Percentiles rank a stretch among this genome's conserved stretches.
These are phyloP conservation scores for Macrocentrus cingulum DNA, from an alignment of 1,140 invertebrate genomes.

Conservation along the genomic window DNA sequence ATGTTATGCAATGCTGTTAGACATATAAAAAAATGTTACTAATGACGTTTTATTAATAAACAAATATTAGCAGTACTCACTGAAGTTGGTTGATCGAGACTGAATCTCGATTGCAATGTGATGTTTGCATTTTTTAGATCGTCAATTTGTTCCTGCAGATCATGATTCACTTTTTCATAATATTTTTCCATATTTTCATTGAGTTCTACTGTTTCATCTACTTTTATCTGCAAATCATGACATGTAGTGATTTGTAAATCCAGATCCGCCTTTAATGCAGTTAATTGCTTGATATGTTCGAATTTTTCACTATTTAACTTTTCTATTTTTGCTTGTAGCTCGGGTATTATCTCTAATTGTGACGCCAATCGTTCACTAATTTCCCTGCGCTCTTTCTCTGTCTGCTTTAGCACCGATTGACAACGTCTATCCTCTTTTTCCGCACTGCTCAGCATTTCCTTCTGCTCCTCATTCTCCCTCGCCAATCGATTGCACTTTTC, in stretches of 20 bases:
- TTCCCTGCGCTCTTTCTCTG: conserved; percentile 25
- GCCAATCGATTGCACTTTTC: conserved; percentile 27
- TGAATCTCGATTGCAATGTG: conserved; percentile 22
- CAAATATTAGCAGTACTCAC: neutral
- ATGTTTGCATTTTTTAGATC: conserved; percentile 26
- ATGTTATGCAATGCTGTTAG: conserved; percentile 26
- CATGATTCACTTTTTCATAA: conserved; percentile 19
- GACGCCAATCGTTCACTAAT: conserved; percentile 27
- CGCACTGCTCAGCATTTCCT: conserved; percentile 21
- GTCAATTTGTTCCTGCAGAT: conserved; percentile 26
- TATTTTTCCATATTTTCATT: conserved; percentile 18
- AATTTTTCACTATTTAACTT: conserved; percentile 13
- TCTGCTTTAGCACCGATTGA: conserved; percentile 26
- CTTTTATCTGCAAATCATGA: conserved; percentile 7
- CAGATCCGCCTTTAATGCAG: neutral
- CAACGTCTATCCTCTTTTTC: conserved; percentile 24
- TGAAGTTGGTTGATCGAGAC: neutral
- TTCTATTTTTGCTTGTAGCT: conserved; percentile 19
- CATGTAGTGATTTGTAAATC: conserved; percentile 8
- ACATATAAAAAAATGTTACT: conserved; percentile 1
- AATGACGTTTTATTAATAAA: neutral
- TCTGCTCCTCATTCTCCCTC: conserved; percentile 36
- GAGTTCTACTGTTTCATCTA: conserved; percentile 10
- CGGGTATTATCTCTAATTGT: conserved; percentile 5
- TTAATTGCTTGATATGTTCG: conserved; percentile 10